Evolutionary conservation across 2,888 invertebrate genomes (phyloP), one percentile per base, ranked within the genome.

Genomic region (Orchesellides sinensis): DNA sequence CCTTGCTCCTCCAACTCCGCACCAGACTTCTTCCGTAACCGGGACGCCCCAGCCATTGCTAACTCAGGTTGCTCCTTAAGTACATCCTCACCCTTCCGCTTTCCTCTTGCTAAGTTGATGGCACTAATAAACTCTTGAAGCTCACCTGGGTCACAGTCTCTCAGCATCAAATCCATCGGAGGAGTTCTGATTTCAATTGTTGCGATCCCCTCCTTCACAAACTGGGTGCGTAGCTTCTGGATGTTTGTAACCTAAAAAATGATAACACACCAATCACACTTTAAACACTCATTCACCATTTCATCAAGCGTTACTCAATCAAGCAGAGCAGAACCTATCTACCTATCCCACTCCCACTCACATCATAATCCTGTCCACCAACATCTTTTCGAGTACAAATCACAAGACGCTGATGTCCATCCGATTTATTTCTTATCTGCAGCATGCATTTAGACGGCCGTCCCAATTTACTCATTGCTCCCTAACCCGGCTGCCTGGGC

Each of bases 101-200:
- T n/a, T 40, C 27, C 32, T 21, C 12, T 0, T 49, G 23, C 0
- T 52, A 5, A 27, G 0, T 63, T 32, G 8, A 75, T 45, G 40
- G 12, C 17, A 0, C 49, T 27, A n/a, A 78, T 17, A 19, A 85
- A 85, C 10, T 21, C 35, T 12, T 14, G 27, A 10, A 85, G 45
- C 1, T 78, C 40, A 2, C 35, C 32, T 1, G 63, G 23, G 19
- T 72, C 61, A 35, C 70, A 72, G 21, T 78, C 32, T 21, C 74
- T 54, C 0, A 85, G 27, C 83, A 85, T 83, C 2, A 85, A 10
- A 25, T 77, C 74, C 54, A 77, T n/a, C 0, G 77, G 69, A 1
- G 85, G 85, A 14, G 81, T 52, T 0, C 45, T 73, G 25, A 85
- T 56, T 66, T 85, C 85, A 45, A 85, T 80, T 3, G 85, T 83